Evolutionary conservation across 2,113 vertebrate species (phyloP).

Genomic region (Egretta garzetta): DNA sequence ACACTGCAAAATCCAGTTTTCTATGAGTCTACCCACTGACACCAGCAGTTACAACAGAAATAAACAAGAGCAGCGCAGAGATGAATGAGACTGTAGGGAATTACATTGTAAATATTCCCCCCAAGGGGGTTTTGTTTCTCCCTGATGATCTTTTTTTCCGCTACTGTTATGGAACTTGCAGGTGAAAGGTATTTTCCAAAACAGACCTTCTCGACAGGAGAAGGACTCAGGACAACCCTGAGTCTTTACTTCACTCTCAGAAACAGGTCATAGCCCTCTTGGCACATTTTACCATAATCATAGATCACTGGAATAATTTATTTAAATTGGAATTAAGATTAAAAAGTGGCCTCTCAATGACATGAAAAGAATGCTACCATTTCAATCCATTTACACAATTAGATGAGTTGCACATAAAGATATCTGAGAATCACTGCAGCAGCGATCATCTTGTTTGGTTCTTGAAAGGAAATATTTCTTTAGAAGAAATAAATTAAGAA

Average conservation of each 20-base stretch:
- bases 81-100: background rate
- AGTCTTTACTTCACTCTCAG: background rate
- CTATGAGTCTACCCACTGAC: slow-evolving; percentile 11
- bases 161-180: background rate
- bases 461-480: background rate
- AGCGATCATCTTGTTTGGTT: background rate
- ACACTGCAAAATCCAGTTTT: background rate
- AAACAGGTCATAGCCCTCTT: background rate
- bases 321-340: background rate
- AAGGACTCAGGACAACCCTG: background rate
- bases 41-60: background rate
- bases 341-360: background rate
- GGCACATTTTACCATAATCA: background rate
- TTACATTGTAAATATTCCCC: background rate
- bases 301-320: background rate
- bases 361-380: background rate
- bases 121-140: background rate
- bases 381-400: background rate
- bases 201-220: background rate
- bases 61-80: background rate
- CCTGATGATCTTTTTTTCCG: background rate
- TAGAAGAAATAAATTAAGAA: background rate
- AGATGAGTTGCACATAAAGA: background rate
- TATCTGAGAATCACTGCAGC: background rate
- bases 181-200: background rate